A percentile compares a stretch with the other conserved stretches of the same genome.
Conservation (phyloP, 2,113 vertebrate genomes). For the Rhinoderma darwinii region DNA sequence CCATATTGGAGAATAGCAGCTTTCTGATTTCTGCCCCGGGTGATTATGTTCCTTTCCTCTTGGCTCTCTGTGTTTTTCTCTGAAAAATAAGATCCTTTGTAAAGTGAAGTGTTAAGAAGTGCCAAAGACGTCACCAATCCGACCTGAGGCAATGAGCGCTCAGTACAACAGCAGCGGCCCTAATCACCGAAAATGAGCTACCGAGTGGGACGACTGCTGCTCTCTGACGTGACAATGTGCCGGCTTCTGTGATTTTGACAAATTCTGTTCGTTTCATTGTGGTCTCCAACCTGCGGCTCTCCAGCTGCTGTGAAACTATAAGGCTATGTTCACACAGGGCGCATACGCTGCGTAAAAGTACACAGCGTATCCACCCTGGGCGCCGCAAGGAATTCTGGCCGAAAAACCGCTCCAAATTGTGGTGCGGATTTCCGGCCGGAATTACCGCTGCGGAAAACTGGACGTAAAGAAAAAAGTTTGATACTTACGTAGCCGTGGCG, state of each 20-base stretch:
- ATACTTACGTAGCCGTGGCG: too few species aligned
- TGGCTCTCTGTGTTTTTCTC: neutral
- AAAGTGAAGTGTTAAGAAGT: neutral
- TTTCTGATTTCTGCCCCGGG: neutral
- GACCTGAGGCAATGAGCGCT: neutral
- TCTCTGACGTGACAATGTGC: neutral
- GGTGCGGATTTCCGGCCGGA: too few species aligned
- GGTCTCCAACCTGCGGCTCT: neutral
- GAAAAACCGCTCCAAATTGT: too few species aligned
- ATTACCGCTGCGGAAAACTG: too few species aligned
- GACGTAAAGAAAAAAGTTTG: too few species aligned
- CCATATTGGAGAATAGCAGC: neutral
- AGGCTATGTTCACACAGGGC: too few species aligned
- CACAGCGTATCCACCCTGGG: too few species aligned
- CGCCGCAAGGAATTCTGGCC: too few species aligned
- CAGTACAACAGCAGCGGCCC: neutral
- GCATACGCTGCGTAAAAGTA: too few species aligned
- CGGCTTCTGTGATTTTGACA: too few species aligned
- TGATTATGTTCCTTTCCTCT: constrained; percentile 18
- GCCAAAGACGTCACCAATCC: constrained; percentile 43
- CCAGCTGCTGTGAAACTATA: neutral
- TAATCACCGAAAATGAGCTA: neutral
- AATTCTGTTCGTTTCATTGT: neutral
- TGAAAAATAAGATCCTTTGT: constrained; percentile 38
- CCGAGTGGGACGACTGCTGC: neutral